Base-by-base conservation (phyloP, 1,140 invertebrate species). In the Mizuhopecten yessoensis region DNA sequence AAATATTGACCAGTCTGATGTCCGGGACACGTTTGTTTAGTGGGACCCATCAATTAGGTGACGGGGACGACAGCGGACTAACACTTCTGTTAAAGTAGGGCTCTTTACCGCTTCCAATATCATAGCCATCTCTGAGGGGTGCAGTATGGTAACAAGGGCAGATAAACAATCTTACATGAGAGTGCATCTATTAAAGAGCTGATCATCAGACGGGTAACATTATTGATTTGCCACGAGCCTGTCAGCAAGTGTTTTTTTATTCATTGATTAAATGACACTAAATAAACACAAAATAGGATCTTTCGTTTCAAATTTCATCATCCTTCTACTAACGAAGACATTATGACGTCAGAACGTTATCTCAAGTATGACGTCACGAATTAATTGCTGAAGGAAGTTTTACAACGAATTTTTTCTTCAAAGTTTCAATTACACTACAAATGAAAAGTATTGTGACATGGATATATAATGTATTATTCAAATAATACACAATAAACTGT, bases 21-120 rank as follows among this genome's bases (percentile, higher is more conserved):
- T 75, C n/a, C 20, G n/a, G 57, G 57, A 75, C 57, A 75, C 57
- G 57, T 75, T 75, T 75, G 57, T 75, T 75, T 75, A 75, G 57
- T 75, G 57, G 9, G n/a, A 75, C 57, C 36, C 57, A 75, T 75
- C 57, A n/a, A 75, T 75, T 75, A 5, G 29, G 57, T 75, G 57
- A 9, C 3, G 29, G 23, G 9, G 57, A 29, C 42, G 23, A 75
- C 57, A 75, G 23, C 23, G 57, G 5, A 5, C 7, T 75, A 75
- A 75, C 57, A 75, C 57, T 75, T 75, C 57, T 75, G 57, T 75
- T 75, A 5, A 5, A 75, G 57, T 45, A 9, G 42, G 0, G 9
- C 5, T 39, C 36, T 39, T 39, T 39, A 13, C 13, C 36, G 36
- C 36, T 39, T 39, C 13, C 5, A 39, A 39, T 39, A 39, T 39